A percentile compares a stretch with the other conserved stretches of the same genome.
Evolutionary conservation across 1,140 invertebrate genomes (phyloP).

Genomic region (Riptortus pedestris): DNA sequence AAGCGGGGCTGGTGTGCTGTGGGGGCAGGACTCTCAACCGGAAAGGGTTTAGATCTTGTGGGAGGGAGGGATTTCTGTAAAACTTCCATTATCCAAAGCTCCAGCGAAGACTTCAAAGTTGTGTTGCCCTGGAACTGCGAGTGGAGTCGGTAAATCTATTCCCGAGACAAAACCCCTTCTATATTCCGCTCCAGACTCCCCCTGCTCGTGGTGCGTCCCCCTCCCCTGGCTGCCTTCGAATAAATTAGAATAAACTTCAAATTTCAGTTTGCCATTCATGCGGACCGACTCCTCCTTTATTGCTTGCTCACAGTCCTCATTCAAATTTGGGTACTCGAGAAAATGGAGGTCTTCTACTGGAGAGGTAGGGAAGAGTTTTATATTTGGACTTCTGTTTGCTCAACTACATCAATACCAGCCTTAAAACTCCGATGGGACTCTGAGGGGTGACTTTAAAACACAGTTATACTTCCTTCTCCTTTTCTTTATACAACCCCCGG

Average conservation of each 20-base stretch:
- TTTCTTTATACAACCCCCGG: not conserved
- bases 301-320: constrained; percentile 21
- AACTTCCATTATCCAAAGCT: constrained; percentile 16
- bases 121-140: too few relatives aligned
- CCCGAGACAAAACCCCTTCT: constrained; percentile 15
- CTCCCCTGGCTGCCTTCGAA: constrained; percentile 14
- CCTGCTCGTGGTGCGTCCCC: too few relatives aligned
- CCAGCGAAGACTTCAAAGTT: constrained; percentile 15
- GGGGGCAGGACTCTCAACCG: not conserved
- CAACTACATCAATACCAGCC: constrained; percentile 10
- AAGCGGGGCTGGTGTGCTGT: too few relatives aligned
- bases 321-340: constrained; percentile 18
- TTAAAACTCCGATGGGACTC: not conserved
- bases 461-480: constrained; percentile 1
- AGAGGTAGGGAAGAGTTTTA: not conserved
- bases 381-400: constrained; percentile 15
- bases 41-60: constrained; percentile 7
- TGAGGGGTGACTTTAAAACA: constrained; percentile 8
- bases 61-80: constrained; percentile 3
- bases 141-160: constrained; percentile 19
- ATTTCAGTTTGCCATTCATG: constrained; percentile 28
- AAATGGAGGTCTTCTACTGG: not conserved
- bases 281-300: constrained; percentile 23
- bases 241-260: constrained; percentile 29
- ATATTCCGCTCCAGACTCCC: constrained; percentile 18